Evolutionary conservation across 1,140 invertebrate species (phyloP).

Genomic region (Drosophila quadrilineata): DNA sequence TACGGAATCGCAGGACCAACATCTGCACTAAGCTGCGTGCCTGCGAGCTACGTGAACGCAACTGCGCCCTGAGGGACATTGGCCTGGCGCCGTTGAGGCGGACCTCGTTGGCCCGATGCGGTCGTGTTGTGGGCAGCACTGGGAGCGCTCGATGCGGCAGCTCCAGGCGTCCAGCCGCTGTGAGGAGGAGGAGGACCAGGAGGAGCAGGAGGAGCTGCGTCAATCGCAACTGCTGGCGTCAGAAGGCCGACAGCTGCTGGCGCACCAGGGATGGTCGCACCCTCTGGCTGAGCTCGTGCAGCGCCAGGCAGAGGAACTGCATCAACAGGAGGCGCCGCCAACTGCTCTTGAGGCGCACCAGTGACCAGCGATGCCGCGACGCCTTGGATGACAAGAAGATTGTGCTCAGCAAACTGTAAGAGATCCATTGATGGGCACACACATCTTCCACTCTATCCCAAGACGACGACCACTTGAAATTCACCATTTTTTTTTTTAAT

Average conservation of each 20-base stretch:
- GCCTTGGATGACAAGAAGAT: background rate
- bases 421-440: background rate
- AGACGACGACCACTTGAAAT: too few species aligned
- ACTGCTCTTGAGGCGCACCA: constrained; percentile 17
- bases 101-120: constrained; percentile 18
- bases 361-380: constrained; percentile 1
- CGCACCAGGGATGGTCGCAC: constrained; percentile 9
- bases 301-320: constrained; percentile 32
- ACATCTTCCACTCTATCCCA: background rate
- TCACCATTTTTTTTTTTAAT: too few species aligned
- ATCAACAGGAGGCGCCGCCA: constrained; percentile 3
- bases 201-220: constrained; percentile 17
- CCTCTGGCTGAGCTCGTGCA: constrained; percentile 25
- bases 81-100: constrained; percentile 12
- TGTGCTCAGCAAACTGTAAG: background rate
- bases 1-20: constrained; percentile 33
- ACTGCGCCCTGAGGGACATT: constrained; percentile 32
- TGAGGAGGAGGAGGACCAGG: background rate
- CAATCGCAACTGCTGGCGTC: constrained; percentile 9
- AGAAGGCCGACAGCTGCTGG: constrained; percentile 40
- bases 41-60: constrained; percentile 50
- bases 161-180: background rate
- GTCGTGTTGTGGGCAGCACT: constrained; percentile 6
- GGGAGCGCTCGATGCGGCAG: constrained; percentile 27
- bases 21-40: constrained; percentile 48